phyloP scores from a whole-genome alignment of 2,113 vertebrate genomes.

The Rhinopomastus cyanomelas region DNA sequence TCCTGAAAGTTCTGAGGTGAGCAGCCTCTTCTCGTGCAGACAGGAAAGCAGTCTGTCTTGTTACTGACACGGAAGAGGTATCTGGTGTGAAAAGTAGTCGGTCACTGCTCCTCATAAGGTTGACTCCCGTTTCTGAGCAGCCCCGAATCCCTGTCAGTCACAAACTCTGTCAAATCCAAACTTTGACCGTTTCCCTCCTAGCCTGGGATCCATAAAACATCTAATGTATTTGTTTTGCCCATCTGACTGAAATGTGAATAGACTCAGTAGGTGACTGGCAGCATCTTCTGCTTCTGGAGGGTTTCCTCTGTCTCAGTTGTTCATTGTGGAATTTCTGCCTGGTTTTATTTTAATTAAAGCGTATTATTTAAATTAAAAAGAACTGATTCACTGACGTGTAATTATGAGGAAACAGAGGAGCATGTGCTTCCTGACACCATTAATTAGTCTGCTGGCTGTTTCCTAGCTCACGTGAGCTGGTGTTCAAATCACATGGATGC shows the following conservation, averaged over 20 bases:
- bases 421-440: constrained; percentile 52
- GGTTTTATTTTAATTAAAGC: not conserved
- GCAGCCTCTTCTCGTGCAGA: not conserved
- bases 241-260: not conserved
- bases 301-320: not conserved
- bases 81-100: not conserved
- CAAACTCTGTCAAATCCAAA: not conserved
- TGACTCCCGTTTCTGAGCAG: not conserved
- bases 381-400: not conserved
- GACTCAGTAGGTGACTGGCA: not conserved
- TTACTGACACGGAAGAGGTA: not conserved
- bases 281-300: not conserved
- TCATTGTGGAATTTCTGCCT: not conserved
- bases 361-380: not conserved
- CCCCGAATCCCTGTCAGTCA: not conserved
- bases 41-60: not conserved
- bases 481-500: constrained; percentile 31
- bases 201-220: not conserved
- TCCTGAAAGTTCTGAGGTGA: not conserved
- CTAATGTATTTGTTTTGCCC: not conserved
- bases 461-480: not conserved
- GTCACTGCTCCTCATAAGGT: not conserved
- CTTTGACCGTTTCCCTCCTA: not conserved
- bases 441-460: constrained; percentile 38
- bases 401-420: constrained; percentile 40